Percentiles rank a stretch among this genome's conserved stretches.
Evolutionary conservation across 2,797 vertebrate species (phyloP).

Genomic region (Gobio occitaniae): DNA sequence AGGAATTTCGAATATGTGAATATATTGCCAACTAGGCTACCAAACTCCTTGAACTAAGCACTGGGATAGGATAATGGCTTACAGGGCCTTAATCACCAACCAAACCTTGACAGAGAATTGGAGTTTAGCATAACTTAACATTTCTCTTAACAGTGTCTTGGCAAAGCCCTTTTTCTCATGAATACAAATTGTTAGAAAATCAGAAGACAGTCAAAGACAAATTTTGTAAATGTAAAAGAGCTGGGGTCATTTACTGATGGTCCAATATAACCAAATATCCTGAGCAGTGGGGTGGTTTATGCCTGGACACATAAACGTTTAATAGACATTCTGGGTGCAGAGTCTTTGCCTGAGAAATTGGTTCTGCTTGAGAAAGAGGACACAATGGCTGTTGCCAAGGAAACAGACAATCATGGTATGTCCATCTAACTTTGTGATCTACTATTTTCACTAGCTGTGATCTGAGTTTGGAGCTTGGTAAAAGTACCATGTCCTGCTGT

Average conservation of each 20-base stretch:
- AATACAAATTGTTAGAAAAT: neutral
- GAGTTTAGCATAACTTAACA: neutral
- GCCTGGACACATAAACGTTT: conserved; percentile 48
- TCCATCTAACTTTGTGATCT: conserved; percentile 45
- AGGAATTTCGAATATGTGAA: too few relatives aligned
- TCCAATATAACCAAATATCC: conserved; percentile 11
- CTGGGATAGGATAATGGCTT: neutral
- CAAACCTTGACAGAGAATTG: neutral
- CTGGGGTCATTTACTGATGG: conserved; percentile 36
- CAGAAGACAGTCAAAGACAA: neutral
- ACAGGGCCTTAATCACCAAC: neutral
- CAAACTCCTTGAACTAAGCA: too few relatives aligned
- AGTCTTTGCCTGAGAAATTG: conserved; percentile 50
- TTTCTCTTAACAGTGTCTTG: neutral
- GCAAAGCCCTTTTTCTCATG: neutral
- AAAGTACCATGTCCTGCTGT: neutral
- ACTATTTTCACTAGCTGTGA: conserved; percentile 22
- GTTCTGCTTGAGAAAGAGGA: conserved; percentile 46
- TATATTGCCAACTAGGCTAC: too few relatives aligned
- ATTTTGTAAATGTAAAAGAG: conserved; percentile 19
- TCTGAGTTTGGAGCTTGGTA: neutral
- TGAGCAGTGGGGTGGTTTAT: conserved; percentile 45
- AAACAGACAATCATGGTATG: conserved; percentile 43
- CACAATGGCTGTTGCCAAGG: conserved; percentile 57
- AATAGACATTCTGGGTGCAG: conserved; percentile 54